Base-by-base conservation (phyloP, 2,888 invertebrate species). In the Chirona hameri region DNA sequence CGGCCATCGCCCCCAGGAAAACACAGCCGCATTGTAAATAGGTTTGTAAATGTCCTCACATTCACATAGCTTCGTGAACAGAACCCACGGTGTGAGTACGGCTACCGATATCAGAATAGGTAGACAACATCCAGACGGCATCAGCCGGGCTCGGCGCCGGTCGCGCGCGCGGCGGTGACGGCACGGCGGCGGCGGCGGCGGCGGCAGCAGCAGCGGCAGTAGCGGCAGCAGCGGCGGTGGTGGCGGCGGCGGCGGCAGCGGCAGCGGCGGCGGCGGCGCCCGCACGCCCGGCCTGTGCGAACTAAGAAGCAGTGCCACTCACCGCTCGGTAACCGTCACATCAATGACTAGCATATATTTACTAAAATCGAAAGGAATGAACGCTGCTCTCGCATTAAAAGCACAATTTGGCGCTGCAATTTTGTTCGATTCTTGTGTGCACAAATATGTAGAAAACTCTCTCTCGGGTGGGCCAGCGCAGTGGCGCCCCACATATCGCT, bases 101-200 rank as follows among this genome's bases (percentile, higher is more conserved):
- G 76, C 76, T 76, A 76, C 76, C 76, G 76, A 76, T 76, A 76
- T 76, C 76, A 76, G 76, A 76, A 76, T 76, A 76, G 76, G 76
- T 46, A 76, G 76, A 76, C 76, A 76, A 76, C 76, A 76, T 76
- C 76, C 76, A 76, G 76, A 46, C 76, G 24, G 72, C n/a, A 12
- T 18, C 65, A 57, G 57, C 57, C 24, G 65, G 27, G 27, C 21
- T 4, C 27, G 4, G 27, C 72, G 31, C 15, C 72, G 18, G 72
- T 10, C 72, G 72, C 15, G 72, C 18, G 31, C 29, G 12, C 69
- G 60, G 9, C n/a, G 21, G 9, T 14, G 69, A 12, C n/a, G 31
- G 31, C 31, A 18, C 72, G 31, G 72, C 18, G 18, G 29, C 72
- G 31, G 72, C 72, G 18, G 18, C 72, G 31, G 31, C 31, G 31